phyloP scores from a whole-genome alignment of 1,140 invertebrate species.

The Trichonephila clavata region DNA sequence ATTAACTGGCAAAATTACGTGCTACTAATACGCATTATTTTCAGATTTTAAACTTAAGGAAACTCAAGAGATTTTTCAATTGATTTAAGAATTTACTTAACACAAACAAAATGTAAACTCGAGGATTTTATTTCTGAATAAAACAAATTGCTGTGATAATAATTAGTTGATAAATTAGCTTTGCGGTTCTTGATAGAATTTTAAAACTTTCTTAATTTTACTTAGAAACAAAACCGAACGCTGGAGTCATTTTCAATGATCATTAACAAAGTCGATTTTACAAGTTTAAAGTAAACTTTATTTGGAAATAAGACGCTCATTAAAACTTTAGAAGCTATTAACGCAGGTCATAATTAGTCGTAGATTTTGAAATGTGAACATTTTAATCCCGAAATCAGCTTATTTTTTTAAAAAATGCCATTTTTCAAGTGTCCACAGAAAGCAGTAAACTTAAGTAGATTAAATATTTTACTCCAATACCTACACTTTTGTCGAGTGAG shows the following conservation, averaged over 20 bases:
- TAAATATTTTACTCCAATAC: too few species aligned
- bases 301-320: background rate
- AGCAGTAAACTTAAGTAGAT: too few species aligned
- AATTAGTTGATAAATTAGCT: background rate
- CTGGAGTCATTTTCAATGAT: background rate
- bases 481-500: too few species aligned
- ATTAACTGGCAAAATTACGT: too few species aligned
- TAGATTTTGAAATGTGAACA: background rate
- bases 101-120: background rate
- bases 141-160: background rate
- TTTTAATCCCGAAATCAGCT: background rate
- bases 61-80: background rate
- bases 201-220: slow-evolving; percentile 11
- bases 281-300: background rate
- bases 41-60: background rate
- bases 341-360: background rate
- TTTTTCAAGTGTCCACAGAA: background rate
- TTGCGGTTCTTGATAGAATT: background rate
- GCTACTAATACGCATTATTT: too few species aligned
- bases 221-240: background rate
- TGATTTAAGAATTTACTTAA: background rate
- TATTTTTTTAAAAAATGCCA: background rate
- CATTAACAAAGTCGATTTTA: slow-evolving; percentile 14
- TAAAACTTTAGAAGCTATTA: slow-evolving; percentile 16
- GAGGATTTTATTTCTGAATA: background rate